Conservation (phyloP, 1,140 invertebrate species). For the Drosophila gunungcola region DNA sequence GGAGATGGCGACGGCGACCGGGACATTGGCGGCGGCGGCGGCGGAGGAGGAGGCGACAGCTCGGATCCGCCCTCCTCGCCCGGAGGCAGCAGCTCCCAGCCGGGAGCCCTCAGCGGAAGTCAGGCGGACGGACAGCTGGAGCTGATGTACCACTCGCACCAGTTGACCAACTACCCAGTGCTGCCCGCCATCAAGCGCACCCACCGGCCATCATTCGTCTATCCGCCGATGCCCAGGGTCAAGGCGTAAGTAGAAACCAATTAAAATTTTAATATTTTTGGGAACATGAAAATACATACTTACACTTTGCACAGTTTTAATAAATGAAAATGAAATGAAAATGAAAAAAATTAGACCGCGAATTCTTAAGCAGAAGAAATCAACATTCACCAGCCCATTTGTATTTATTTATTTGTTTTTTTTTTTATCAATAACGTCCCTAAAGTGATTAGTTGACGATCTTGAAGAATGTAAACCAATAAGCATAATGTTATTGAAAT, state of each 20-base stretch:
- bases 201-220: conserved; percentile 82
- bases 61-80: conserved; percentile 75
- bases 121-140: conserved; percentile 73
- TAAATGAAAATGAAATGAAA: no score
- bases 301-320: no score
- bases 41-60: conserved; percentile 64
- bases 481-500: no score
- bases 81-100: conserved; percentile 49
- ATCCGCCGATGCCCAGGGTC: conserved; percentile 79
- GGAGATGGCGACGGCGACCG: conserved; percentile 54
- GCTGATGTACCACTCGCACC: conserved; percentile 82
- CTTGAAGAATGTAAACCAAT: no score
- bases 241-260: conserved; percentile 70
- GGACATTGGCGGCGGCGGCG: conserved; percentile 41
- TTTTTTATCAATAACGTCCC: no score
- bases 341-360: no score
- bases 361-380: no score
- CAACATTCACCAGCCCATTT: no score
- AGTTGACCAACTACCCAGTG: conserved; percentile 82
- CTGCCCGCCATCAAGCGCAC: conserved; percentile 81
- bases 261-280: no score
- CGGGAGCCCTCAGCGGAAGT: conserved; percentile 48
- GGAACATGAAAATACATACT: no score
- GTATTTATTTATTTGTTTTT: no score
- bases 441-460: no score